A percentile compares a stretch with the other conserved stretches of the same genome.
Conservation (phyloP, 2,888 invertebrate species). For the Philonicus albiceps region DNA sequence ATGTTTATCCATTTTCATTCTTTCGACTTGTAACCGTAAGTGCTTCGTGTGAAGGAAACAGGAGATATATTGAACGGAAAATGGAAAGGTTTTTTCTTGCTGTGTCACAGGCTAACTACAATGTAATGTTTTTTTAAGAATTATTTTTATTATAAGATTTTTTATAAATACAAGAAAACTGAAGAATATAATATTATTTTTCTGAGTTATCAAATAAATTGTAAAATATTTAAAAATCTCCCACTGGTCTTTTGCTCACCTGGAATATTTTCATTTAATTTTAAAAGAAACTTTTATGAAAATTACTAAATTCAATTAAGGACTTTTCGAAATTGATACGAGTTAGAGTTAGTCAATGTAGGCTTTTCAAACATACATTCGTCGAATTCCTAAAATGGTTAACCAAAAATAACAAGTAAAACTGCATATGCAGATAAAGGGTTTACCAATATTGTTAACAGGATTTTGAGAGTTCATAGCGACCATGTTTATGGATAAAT, state of each 20-base stretch:
- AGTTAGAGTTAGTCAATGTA: too few species aligned
- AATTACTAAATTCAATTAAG: too few species aligned
- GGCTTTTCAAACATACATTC: too few species aligned
- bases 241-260: background rate
- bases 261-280: background rate
- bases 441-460: too few species aligned
- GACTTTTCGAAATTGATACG: too few species aligned
- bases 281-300: too few species aligned
- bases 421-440: too few species aligned
- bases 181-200: slow-evolving; percentile 35
- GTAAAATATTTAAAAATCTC: slow-evolving; percentile 29
- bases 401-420: too few species aligned
- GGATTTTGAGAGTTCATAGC: too few species aligned
- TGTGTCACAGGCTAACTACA: slow-evolving; percentile 33
- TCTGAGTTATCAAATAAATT: slow-evolving; percentile 36
- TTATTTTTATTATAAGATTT: slow-evolving; percentile 40
- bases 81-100: slow-evolving; percentile 33
- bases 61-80: background rate
- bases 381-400: too few species aligned
- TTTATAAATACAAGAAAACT: slow-evolving; percentile 37
- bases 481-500: too few species aligned
- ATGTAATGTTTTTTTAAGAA: slow-evolving; percentile 22
- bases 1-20: background rate
- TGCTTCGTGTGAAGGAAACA: slow-evolving; percentile 31
- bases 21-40: slow-evolving; percentile 27